Evolutionary conservation across 2,113 vertebrate species (phyloP), one percentile per base, ranked within the genome.

Genomic region (Anser cygnoides): DNA sequence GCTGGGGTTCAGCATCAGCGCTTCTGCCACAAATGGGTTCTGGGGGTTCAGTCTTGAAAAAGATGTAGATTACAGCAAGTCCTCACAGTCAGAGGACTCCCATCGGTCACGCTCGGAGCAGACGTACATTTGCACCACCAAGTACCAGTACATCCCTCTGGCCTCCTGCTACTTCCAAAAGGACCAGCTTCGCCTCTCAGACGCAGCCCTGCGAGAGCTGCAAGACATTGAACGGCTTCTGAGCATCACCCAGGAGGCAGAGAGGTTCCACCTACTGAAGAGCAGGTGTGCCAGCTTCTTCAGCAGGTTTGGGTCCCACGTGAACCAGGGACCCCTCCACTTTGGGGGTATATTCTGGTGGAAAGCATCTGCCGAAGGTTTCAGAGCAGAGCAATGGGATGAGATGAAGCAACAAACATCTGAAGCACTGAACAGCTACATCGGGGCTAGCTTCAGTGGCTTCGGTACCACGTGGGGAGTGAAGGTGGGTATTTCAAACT

Each of bases 341-440:
- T 96, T 98, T 17, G 98, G 98, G 35, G 98, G 97, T 18, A 97
- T 98, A 81, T 98, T 96, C 87, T 97, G 96, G 96, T 98, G 97
- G 97, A 98, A 97, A 70, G 97, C 96, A 0, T 72, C 59, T 14
- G 43, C 37, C 8, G 84, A 93, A 87, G 97, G 95, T 7, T 97
- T 98, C 74, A n/a, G 8, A 29, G 50, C 13, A 0, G 79, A 97
- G 20, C 68, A 97, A 12, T 3, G 33, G 66, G 68, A 84, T 13
- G 91, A 97, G 65, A 21, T 96, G 33, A 98, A 96, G 33, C 28
- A 3, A 23, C 80, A 68, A 28, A 37, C 61, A 4, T 90, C 46
- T 7, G 6, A 97, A 26, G 92, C 75, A 0, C 90, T 98, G 8
- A 17, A 85, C 33, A 3, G 0, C 28, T 82, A 89, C 9, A 2